Base-by-base conservation (phyloP, 2,888 invertebrate genomes). In the Dermolepida albohirtum region DNA sequence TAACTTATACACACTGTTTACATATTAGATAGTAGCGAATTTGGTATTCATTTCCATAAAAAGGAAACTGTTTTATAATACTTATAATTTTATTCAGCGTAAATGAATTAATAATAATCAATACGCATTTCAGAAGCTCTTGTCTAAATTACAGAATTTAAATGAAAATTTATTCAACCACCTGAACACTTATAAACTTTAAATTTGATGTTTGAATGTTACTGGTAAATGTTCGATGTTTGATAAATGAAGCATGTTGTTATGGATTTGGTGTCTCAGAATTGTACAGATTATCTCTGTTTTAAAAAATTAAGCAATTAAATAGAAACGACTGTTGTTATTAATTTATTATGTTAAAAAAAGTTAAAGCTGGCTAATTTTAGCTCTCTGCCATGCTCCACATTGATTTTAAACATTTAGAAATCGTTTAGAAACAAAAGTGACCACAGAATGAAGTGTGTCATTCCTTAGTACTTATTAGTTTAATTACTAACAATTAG, bases 341-440 rank as follows among this genome's bases (percentile, higher is more conserved):
- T 27, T 1, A 10, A 7, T 16, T 54, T 68, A 64, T 22, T 29
- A 70, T 74, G 73, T 27, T 43, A 29, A 12, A 8, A 27, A 27
- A 43, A n/a, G 43, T 41, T 29, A 11, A 57, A 17, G 66, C 70
- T 75, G 74, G 74, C 34, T 34, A 34, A 34, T 34, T 34, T 72
- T 74, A 74, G 76, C 77, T 77, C 74, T 74, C 76, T 73, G 77
- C 80, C 77, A 78, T 79, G 79, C 79, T 80, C 79, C 79, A 79
- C 74, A 73, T 77, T 71, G 71, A 72, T 70, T 51, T 11, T 14
- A 43, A 52, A 40, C 57, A 4, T 16, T 52, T 73, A 70, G 73
- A 71, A 70, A 73, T 72, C 73, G 51, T 52, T 71, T 74, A 74
- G 68, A 59, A 29, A 14, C 17, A 16, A 29, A n/a, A 34, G 11